Conservation (phyloP, 2,797 vertebrate species). For the Sebastes itinus region DNA sequence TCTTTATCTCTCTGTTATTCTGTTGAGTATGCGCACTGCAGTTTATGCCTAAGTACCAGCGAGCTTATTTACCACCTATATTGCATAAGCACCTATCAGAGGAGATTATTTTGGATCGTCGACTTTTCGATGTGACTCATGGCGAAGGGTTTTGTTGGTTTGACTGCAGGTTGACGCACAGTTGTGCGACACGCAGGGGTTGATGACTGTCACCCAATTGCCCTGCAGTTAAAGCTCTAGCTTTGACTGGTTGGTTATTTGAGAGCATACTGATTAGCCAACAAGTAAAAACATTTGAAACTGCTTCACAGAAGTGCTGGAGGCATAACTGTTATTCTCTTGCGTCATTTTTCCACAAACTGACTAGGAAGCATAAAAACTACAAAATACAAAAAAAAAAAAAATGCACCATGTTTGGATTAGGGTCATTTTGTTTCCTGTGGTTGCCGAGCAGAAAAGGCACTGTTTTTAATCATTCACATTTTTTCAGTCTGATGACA, state of each 20-base stretch:
- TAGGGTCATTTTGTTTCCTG: neutral
- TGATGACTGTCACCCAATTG: slow-evolving; percentile 15
- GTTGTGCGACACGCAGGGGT: neutral
- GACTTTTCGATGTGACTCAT: slow-evolving; percentile 44
- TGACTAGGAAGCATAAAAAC: neutral
- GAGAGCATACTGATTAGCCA: neutral
- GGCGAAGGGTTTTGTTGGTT: slow-evolving; percentile 11
- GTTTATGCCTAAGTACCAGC: slow-evolving; percentile 3
- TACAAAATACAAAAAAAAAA: neutral
- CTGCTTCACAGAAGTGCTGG: neutral
- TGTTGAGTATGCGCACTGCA: slow-evolving; percentile 14
- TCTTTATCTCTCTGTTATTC: slow-evolving; percentile 26
- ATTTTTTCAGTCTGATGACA: neutral
- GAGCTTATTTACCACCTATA: slow-evolving; percentile 29
- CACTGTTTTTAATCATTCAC: neutral
- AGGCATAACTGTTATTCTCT: neutral
- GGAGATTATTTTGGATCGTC: slow-evolving; percentile 27
- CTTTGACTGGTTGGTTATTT: slow-evolving; percentile 18
- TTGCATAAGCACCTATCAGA: slow-evolving; percentile 36
- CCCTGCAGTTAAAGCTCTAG: slow-evolving; percentile 21
- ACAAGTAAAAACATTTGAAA: neutral
- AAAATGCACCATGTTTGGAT: neutral
- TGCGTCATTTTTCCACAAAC: neutral
- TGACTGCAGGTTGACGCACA: slow-evolving; percentile 13
- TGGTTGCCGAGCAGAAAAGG: neutral